Base-by-base conservation (phyloP, 35 echinoderm and acorn worm species). In the Lytechinus pictus region DNA sequence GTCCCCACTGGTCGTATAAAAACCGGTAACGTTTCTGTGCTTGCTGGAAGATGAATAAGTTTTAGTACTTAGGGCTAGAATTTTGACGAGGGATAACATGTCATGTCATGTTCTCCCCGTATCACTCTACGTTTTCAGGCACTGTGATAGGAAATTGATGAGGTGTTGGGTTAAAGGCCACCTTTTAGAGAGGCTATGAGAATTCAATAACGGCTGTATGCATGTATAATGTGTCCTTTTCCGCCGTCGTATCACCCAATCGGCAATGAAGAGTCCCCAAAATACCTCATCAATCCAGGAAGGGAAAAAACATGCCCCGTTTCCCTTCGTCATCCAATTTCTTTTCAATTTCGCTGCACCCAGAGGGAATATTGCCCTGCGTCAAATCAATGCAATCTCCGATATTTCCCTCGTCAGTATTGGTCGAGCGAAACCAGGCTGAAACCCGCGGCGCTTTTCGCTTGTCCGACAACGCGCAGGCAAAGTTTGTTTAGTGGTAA, bases 401-500 rank as follows among this genome's bases (percentile, higher is more conserved):
- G 53, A 93, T 93, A 93, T 54, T 54, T 57, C 56, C 55, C 92
- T 27, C 92, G 92, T 55, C 92, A 93, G 92, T 57, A 57, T 57
- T 54, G 92, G 28, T 93, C 54, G 52, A 54, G 54, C 52, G 27
- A 93, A 93, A 57, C 92, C 92, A 55, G n/a, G 27, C 54, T 90
- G 52, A 90, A 90, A 90, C 92, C 54, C 28, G 92, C 52, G 92
- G 92, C 92, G 52, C 0, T 93, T 11, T 93, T 54, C 88, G 52
- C 53, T 54, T 55, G 52, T 79, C 66, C 66, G 66, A n/a, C 66
- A 79, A 54, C 60, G 92, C 51, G 16, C 55, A 87, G 61, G 72
- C 86, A 93, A 94, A 94, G 93, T 96, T 96, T 96, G 96, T 94
- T 94, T 96, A 94, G 87, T 86, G 54, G 92, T 96, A 96, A 96